phyloP scores from a whole-genome alignment of 2,113 vertebrate genomes.

The Chionomys nivalis region DNA sequence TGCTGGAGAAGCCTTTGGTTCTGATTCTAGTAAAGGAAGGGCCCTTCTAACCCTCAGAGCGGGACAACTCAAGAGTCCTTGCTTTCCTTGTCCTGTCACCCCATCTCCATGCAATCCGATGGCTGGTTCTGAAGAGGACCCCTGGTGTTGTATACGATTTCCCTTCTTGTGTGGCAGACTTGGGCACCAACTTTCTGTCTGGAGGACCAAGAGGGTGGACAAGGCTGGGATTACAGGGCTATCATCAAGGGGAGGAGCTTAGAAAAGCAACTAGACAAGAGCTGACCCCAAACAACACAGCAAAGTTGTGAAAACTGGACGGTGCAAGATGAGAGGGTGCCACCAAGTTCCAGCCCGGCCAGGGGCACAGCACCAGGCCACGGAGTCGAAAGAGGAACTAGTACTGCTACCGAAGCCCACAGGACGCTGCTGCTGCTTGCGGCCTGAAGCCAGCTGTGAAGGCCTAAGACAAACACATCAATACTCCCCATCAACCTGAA shows the following conservation, averaged over 20 bases:
- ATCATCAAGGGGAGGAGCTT: background rate
- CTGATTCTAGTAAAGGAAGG: background rate
- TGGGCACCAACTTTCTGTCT: background rate
- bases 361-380: background rate
- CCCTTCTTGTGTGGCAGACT: background rate
- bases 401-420: background rate
- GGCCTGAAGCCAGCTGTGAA: background rate
- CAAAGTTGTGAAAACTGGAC: background rate
- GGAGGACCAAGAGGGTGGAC: background rate
- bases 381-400: conserved; percentile 7
- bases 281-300: background rate
- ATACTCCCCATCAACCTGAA: background rate
- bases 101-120: background rate
- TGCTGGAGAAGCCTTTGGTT: background rate
- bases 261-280: background rate
- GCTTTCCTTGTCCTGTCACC: background rate
- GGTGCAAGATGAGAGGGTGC: fast-evolving
- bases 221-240: background rate
- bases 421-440: background rate
- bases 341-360: background rate
- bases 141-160: background rate
- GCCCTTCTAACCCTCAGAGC: background rate
- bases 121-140: background rate
- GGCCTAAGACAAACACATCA: background rate
- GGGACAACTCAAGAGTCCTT: background rate